These are phyloP conservation scores for Cyprinus carpio DNA, from an alignment of 2,113 vertebrate species.

Conservation along the genomic window DNA sequence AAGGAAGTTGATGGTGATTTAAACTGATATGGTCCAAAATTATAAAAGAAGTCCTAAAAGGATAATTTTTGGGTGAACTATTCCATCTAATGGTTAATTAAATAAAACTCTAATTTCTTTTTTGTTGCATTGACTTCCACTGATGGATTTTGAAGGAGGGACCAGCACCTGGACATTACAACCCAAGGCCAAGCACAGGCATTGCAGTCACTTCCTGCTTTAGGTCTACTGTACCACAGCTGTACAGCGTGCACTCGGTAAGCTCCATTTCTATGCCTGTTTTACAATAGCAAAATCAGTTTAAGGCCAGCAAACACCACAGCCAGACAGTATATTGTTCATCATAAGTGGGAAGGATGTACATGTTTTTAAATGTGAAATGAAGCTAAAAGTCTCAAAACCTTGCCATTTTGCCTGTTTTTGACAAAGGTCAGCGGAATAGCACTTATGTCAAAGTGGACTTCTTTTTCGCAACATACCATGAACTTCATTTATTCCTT, in stretches of 20 bases:
- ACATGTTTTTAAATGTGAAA: background rate
- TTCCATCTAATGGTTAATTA: background rate
- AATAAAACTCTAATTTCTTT: constrained; percentile 37
- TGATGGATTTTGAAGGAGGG: constrained; percentile 72
- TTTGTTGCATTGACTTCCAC: constrained; percentile 11
- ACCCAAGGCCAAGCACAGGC: constrained; percentile 56
- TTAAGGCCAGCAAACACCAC: background rate
- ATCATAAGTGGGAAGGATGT: background rate
- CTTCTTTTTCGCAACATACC: constrained; percentile 71
- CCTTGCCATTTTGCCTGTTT: constrained; percentile 19
- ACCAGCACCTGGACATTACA: constrained; percentile 79
- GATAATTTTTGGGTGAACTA: background rate
- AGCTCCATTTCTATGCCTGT: constrained; percentile 60
- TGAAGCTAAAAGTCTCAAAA: background rate
- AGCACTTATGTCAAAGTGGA: constrained; percentile 59
- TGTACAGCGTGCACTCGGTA: constrained; percentile 70
- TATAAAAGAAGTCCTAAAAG: background rate
- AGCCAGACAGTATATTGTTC: background rate
- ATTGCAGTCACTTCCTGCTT: constrained; percentile 79
- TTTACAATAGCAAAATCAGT: background rate
- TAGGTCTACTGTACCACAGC: constrained; percentile 76
- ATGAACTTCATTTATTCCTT: constrained; percentile 61
- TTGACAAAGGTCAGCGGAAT: constrained; percentile 62
- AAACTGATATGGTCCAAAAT: background rate
- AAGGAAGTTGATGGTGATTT: too few relatives aligned